Conservation (phyloP, 1,140 invertebrate species). For the Eriosoma lanigerum region DNA sequence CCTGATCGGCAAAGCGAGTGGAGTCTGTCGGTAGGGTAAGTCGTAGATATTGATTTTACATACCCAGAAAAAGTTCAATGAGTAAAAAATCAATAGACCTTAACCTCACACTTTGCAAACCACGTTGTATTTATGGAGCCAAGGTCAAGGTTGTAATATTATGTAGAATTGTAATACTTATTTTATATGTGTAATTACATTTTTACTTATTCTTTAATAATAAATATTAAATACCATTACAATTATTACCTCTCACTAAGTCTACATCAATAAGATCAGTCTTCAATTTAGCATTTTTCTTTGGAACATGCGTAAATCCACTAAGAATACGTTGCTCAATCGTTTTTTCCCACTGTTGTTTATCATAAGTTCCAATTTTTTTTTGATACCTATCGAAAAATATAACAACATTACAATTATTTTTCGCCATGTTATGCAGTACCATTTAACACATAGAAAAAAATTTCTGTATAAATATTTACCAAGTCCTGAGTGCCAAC, state of each 20-base stretch:
- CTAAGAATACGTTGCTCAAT: constrained; percentile 85
- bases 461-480: too few relatives aligned
- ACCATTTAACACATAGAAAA: too few relatives aligned
- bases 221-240: too few relatives aligned
- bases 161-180: not conserved
- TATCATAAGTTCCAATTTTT: constrained; percentile 94
- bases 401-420: not conserved
- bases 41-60: constrained; percentile 48
- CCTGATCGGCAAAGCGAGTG: not conserved
- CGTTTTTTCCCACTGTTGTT: constrained; percentile 93
- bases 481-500: too few relatives aligned
- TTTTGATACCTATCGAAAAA: constrained; percentile 69
- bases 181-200: too few relatives aligned
- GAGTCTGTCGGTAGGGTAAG: not conserved
- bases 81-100: constrained; percentile 48
- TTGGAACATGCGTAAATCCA: constrained; percentile 81
- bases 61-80: constrained; percentile 24
- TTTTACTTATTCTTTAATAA: too few relatives aligned
- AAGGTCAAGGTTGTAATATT: constrained; percentile 30
- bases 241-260: constrained; percentile 74
- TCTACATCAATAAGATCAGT: constrained; percentile 94
- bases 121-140: not conserved
- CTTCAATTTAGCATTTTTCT: constrained; percentile 83
- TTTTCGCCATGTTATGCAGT: not conserved
- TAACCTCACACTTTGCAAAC: constrained; percentile 11